Evolutionary conservation across 2,113 vertebrate species (phyloP), one percentile per base, ranked within the genome.

Genomic region (Chaenocephalus aceratus): DNA sequence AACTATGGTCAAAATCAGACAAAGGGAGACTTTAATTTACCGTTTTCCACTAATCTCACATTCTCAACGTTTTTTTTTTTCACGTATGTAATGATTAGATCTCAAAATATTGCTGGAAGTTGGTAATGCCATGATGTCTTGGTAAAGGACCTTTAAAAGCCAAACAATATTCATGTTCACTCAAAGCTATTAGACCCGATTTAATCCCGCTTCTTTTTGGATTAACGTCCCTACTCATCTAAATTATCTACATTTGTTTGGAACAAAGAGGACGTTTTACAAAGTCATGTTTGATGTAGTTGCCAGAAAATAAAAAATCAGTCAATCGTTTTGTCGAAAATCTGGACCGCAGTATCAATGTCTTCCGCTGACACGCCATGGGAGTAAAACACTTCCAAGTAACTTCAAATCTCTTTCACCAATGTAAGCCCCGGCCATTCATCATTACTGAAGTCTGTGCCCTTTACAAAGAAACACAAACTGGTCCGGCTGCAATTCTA

Each of bases 391-490:
- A 11, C 56, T 21, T 69, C 61, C 72, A 51, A 71, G 59, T 49
- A 84, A 63, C 79, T 64, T 82, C 78, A 70, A 46, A 26, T 73
- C 54, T 57, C 49, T 77, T 79, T 86, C 80, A 79, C 66, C 75
- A 81, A 72, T 70, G 77, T 53, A 72, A 85, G 65, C 75, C 58
- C 0, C 1, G 30, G 66, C 11, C 84, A 68, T 86, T 90, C 68
- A 84, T 93, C 89, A 84, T 75, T 49, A 75, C 71, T 80, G 79
- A 88, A 75, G 72, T 15, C 54, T 36, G 61, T 88, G 85, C 68
- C 86, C 85, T 91, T 90, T 89, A 9, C 44, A 63, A 10, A 69
- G 70, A 85, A 76, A 62, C 13, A 62, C 30, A 84, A 78, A 79
- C 73, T 21, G 34, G 52, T 75, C 63, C 70, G 23, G 77, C 64